Evolutionary conservation across 1,140 invertebrate species (phyloP), one percentile per base, ranked within the genome.

Genomic region (Marisa cornuarietis): DNA sequence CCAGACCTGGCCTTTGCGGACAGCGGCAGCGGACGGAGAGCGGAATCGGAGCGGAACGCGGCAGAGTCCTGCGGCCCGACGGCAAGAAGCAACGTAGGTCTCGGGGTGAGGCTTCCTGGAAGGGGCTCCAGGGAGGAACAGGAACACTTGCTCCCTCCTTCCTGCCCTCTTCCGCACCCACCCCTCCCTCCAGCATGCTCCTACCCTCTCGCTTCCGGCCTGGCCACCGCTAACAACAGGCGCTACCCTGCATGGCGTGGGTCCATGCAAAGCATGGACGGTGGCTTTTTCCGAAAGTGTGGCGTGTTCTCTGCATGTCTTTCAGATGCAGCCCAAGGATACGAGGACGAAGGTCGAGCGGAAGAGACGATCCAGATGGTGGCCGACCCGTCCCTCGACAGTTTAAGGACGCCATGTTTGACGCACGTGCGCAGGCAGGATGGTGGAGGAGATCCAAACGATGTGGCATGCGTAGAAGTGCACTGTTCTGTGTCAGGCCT

Each of bases 241-340:
- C 76, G 76, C 65, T 77, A 77, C 65, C 76, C 76, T 24, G 76
- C 76, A 63, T 77, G 76, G 76, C 26, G 26, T 68, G 76, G 16
- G 4, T n/a, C 18, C n/a, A 26, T 16, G 65, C 61, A 22, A 20
- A 51, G 68, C 63, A 22, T 63, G 54, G 63, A 51, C 26, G 65
- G 76, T 4, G 31, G 42, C 63, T n/a, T 26, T 62, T 18, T 24
- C 18, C 42, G 74, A 24, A 77, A 31, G 76, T 68, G 31, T 52
- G 76, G 18, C 6, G 65, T 77, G 76, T 77, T 77, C 49, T 66
- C 63, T 66, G 76, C 76, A 77, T 77, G 76, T 24, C 54, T 77
- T 26, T 51, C 63, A 52, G 76, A 51, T 68, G 76, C 51, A 7
- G 54, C 52, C 49, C 42, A 52, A 31, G 76, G 54, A 51, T 22